Evolutionary conservation across 2,888 invertebrate species (phyloP), one percentile per base, ranked within the genome.

Genomic region (Pollenia labialis): DNA sequence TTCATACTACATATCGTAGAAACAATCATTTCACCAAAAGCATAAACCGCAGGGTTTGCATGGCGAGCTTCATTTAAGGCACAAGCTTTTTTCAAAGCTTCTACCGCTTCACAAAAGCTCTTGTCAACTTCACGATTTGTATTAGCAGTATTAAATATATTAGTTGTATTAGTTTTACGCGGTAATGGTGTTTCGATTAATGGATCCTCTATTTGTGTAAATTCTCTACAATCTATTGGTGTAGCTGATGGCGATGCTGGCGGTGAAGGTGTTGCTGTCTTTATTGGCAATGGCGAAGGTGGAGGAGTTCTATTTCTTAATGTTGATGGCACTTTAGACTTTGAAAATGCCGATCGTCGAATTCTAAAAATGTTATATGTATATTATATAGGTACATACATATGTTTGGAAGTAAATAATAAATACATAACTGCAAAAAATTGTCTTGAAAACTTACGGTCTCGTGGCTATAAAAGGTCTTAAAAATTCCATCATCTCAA

Each of bases 1-100:
- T 32, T 75, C 81, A 82, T 82, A 4, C 75, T 75, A 54, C 81
- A 82, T 52, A 82, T 82, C 1, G 81, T 82, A 10, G 75, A 68
- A 12, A 82, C 75, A 18, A 82, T 82, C 81, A 82, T 82, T 46
- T 82, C 69, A 1, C 75, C 69, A 54, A 82, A 82, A 0, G 81
- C 81, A 60, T 75, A 18, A 14, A 82, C 75, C 7, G 81, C 75
- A 14, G 75, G 58, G 52, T 82, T 82, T 2, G 52, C 68, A 66
- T 74, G 64, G 23, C 56, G 72, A 48, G 66, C 72, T 74, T 81
- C 72, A 23, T 81, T 81, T 42, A 56, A n/a, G 11, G 72, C 81
- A 66, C 81, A 81, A 9, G 81, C 72, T 58, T 56, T 72, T 48
- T 81, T 81, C 8, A 81, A 81, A 40, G 81, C 42, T 18, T 81